Base-by-base conservation (phyloP, 2,797 vertebrate genomes). In the Clarias laeviceps region DNA sequence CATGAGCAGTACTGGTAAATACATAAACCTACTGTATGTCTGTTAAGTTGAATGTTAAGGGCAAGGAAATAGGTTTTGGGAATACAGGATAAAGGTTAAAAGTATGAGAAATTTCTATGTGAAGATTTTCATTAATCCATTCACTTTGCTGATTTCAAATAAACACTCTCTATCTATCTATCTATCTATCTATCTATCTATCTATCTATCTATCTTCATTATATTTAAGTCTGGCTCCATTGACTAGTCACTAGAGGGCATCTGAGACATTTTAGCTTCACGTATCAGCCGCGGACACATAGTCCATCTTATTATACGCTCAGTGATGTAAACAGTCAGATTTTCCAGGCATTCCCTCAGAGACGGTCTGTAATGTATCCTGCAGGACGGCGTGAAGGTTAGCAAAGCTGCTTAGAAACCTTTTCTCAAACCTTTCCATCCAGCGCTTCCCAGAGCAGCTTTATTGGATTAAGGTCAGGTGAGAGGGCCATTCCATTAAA, bases 341-440 rank as follows among this genome's bases (percentile, higher is more conserved):
- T 78, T 61, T 62, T 78, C 32, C 57, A 15, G 5, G 2, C 6
- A 5, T 40, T 37, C 20, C 29, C 76, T 61, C 57, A 61, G 57
- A 78, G 32, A 61, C 37, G 2, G 11, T 78, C 56, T 78, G 76
- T 78, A 78, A 78, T 37, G 56, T 37, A 59, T 78, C 56, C 32
- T 37, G 56, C 56, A 37, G 32, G 20, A 78, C 22, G 24, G 34
- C 20, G 32, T 7, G 56, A 17, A 78, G 57, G 32, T 77, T 59
- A 77, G 29, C 18, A 61, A 61, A 62, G 57, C 76, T 37, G 57
- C 76, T 78, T 59, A 78, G 56, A 78, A 56, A 61, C 32, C 29
- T 12, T 50, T 57, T 77, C 54, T 77, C 18, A 22, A 77, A 34
- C 54, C 32, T n/a, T 78, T 78, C 76, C 76, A 7, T 37, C 11